These are phyloP conservation scores for Struthidea cinerea DNA, from an alignment of 2,113 vertebrate genomes.

Conservation along the genomic window DNA sequence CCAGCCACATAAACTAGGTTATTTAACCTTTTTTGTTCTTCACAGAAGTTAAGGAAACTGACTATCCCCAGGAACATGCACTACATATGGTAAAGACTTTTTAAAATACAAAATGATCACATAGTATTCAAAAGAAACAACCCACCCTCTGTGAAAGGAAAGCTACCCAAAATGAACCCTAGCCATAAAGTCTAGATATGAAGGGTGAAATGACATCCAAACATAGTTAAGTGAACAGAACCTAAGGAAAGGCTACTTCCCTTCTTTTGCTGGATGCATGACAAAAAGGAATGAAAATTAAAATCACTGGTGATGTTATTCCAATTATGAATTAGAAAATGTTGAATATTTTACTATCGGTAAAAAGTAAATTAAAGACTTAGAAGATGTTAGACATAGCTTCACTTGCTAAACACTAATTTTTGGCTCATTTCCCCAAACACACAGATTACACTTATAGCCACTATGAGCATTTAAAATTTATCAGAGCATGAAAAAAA, in stretches of 20 bases:
- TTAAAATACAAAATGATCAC: background rate
- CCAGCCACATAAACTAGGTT: background rate
- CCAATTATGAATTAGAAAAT: background rate
- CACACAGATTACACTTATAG: background rate
- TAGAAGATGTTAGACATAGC: background rate
- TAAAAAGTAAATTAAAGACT: background rate
- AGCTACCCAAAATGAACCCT: background rate
- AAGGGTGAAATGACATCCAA: background rate
- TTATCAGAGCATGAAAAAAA: constrained; percentile 6
- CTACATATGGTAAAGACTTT: background rate
- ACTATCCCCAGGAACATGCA: background rate
- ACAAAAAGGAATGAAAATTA: background rate
- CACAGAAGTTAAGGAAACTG: background rate
- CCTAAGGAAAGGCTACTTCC: background rate
- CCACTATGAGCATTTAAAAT: background rate
- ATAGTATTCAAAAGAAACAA: background rate
- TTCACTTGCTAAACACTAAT: background rate
- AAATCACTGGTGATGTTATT: background rate
- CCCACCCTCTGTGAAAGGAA: background rate
- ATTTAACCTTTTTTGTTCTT: background rate
- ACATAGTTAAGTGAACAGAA: background rate
- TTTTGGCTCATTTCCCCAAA: background rate
- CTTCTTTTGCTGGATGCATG: background rate
- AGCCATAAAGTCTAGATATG: background rate
- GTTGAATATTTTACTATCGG: background rate